Conservation (phyloP, 1,140 invertebrate species). For the Leptinotarsa undecemlineata region DNA sequence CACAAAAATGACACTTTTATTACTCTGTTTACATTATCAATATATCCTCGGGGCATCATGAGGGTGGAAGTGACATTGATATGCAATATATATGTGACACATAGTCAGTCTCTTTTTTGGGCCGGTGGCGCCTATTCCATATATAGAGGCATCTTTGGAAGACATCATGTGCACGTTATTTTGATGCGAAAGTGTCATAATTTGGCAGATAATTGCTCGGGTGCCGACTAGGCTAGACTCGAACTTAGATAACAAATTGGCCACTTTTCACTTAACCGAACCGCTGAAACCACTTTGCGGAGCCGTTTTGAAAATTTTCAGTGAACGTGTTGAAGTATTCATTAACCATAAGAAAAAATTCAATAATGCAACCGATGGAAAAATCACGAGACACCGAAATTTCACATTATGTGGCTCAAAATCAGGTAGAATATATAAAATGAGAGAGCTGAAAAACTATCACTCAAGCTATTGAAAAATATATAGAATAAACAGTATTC, state of each 20-base stretch:
- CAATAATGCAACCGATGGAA: no score
- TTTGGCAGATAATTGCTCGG: slow-evolving; percentile 44
- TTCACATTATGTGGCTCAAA: no score
- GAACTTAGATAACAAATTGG: slow-evolving; percentile 38
- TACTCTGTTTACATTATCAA: slow-evolving; percentile 24
- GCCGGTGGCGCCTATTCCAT: slow-evolving; percentile 32
- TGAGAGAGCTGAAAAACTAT: no score
- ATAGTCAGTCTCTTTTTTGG: slow-evolving; percentile 16
- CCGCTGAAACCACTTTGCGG: slow-evolving; percentile 3
- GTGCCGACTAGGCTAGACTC: slow-evolving; percentile 41
- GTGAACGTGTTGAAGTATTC: neutral
- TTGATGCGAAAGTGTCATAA: slow-evolving; percentile 40
- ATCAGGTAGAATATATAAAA: no score
- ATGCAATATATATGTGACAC: slow-evolving; percentile 33
- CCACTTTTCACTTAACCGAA: slow-evolving; percentile 34
- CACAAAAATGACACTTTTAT: slow-evolving; percentile 1
- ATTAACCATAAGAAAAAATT: neutral
- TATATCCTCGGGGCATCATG: neutral
- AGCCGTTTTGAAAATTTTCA: neutral
- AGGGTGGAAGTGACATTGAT: slow-evolving; percentile 24
- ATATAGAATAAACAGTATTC: no score
- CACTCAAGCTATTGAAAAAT: no score
- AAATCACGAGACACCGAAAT: no score
- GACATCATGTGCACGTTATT: slow-evolving; percentile 11
- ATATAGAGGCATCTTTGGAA: slow-evolving; percentile 2